Base-by-base conservation (phyloP, 2,113 vertebrate species). In the Plotosus lineatus region DNA sequence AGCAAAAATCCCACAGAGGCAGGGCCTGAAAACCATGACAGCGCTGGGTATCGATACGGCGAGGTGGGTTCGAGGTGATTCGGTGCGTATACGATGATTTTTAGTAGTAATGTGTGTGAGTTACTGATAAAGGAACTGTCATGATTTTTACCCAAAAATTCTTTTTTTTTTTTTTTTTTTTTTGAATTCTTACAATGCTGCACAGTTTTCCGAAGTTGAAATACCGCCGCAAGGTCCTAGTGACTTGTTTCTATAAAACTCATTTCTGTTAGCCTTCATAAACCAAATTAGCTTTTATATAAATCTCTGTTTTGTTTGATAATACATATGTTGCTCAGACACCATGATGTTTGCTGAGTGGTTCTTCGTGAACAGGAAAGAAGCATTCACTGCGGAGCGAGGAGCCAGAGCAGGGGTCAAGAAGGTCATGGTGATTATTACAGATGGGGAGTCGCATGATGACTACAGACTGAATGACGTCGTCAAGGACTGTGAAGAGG, bases 391-490 rank as follows among this genome's bases (percentile, higher is more conserved):
- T 71, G 91, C 90, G 81, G 94, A 94, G 86, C 91, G 92, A 0
- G 98, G 98, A 0, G 96, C 95, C 1, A 91, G 97, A 65, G 90
- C 86, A 42, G 97, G 95, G 28, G 95, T 95, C 31, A 97, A 98
- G 78, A 99, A 98, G 86, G 95, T 99, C 75, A 99, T 99, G 98
- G 95, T 99, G 82, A 96, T 97, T 77, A 95, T 99, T 87, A 99
- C 98, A 0, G 98, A 99, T 36, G 98, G 98, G 31, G 97, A 98
- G 89, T 98, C 98, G 60, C 97, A 98, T 21, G 98, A 99, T 88
- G 93, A 88, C 83, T 84, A 95, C 77, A 88, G 80, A 14, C 90
- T 96, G 21, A 23, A 90, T 1, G 6, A 84, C 2, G 95, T 96
- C 86, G 97, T 96, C 38, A 7, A 87, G 8, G 83, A 93, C 3